Base-by-base conservation (phyloP, 2,888 invertebrate species). In the Megalurothrips usitatus region DNA sequence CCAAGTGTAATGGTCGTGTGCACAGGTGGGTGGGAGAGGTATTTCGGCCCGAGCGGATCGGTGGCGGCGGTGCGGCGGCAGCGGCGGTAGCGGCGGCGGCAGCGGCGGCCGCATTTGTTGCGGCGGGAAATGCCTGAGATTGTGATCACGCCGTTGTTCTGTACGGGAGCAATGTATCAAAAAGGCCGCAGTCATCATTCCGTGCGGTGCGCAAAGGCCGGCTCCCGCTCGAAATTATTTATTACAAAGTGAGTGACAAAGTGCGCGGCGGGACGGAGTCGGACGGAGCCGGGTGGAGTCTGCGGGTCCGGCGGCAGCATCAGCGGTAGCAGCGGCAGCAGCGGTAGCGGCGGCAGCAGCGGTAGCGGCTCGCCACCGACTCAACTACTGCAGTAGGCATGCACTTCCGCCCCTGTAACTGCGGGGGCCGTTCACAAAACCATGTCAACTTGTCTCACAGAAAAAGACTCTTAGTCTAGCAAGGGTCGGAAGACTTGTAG, bases 241-340 rank as follows among this genome's bases (percentile, higher is more conserved):
- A 75, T 75, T 75, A 75, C 68, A 75, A 75, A 58, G 68, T 75
- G 68, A 75, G 23, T 26, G 68, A 75, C 68, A 75, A 75, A 75
- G 68, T 75, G 26, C 68, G 23, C 26, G 23, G 34, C 6, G 34
- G 34, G 34, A 43, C 34, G 34, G 34, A 43, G n/a, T n/a, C n/a
- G 34, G 34, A 43, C 34, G 34, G 34, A 43, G n/a, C n/a, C n/a
- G n/a, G n/a, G n/a, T n/a, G n/a, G n/a, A n/a, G 34, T 43, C 34
- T 43, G 34, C 34, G 34, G 34, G 34, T 43, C 34, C 34, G 34
- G 34, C 34, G 34, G 34, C 34, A 6, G 3, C 34, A 6, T 4
- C 34, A 4, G 34, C 34, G 34, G 34, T 43, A n/a, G 34, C 34
- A 43, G 34, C 34, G 34, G 3, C 34, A 6, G 34, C 34, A 43